Base-by-base conservation (phyloP, 2,113 vertebrate genomes). In the Procavia capensis region DNA sequence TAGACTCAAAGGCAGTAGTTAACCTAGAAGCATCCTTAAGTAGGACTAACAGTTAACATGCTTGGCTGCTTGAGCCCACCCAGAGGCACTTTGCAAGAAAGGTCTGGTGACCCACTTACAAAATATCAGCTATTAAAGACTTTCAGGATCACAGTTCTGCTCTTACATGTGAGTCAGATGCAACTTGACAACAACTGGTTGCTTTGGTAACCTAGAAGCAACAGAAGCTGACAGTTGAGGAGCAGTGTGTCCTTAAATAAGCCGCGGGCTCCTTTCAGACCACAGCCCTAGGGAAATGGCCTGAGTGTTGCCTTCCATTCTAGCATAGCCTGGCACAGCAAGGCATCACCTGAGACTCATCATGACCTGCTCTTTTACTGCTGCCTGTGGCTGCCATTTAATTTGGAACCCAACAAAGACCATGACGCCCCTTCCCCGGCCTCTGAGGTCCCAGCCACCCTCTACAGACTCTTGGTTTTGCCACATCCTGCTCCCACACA, bases 401-500 rank as follows among this genome's bases (percentile, higher is more conserved):
- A 74, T 24, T 24, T 54, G 54, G 29, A 41, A 27, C 78, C 54
- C 84, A 72, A 41, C 50, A 63, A 94, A 92, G 25, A 64, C 25
- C 17, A 41, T 84, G 7, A 4, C 85, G 34, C 43, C 54, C n/a
- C 43, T 83, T 20, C 3, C 64, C 14, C 80, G 34, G 25, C n/a
- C 57, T 84, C 70, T 80, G 20, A 50, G 54, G 64, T 80, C 59
- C 64, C 41, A 64, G n/a, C 16, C 7, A 11, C n/a, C 50, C 74
- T 64, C n/a, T 75, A 11, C 16, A 54, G 41, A 2, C 13, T 17
- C 54, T 64, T 70, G 36, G 9, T 94, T 97, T 45, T 99, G 98
- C 92, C 63, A n/a, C 2, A 98, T 97, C 36, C 95, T 99, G 61
- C 66, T 95, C 57, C 97, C 98, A 6, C 98, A 6, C 96, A 94